Base-by-base conservation (phyloP, 64 coral and sea anemone genomes). In the Acropora yongei region DNA sequence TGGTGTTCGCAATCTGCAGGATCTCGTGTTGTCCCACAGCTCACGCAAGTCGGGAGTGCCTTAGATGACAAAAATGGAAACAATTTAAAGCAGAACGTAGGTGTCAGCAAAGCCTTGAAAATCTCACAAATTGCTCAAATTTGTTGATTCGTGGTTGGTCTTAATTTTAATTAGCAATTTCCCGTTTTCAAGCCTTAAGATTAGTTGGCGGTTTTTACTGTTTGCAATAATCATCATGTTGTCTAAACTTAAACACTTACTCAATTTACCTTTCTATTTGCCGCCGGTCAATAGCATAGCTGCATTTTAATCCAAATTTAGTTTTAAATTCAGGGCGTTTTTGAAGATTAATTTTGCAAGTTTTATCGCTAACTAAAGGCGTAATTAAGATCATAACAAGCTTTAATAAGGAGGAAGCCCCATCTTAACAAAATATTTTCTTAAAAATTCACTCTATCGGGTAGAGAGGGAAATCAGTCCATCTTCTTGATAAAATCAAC, bases 281-380 rank as follows among this genome's bases (percentile, higher is more conserved):
- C 51, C 51, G 51, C 30, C 30, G 30, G 30, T 30, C 30, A 30
- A 30, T 30, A 44, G 46, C 60, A 13, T 67, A 13, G 80, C 6
- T 6, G 60, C 41, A 83, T 17, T 83, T n/a, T 68, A 66, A 80
- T 18, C 65, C 43, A 71, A 44, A 71, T 69, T 71, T 71, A 85
- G 45, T 1, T 63, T 63, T 13, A 63, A 14, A 49, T n/a, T 69
- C 4, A 6, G 82, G 17, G 61, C 43, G 16, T 72, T 47, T 8
- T 68, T 72, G 6, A 6, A 49, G n/a, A 8, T 67, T 66, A 18
- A 30, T n/a, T 10, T 66, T 67, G 42, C 45, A 85, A 63, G 60
- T 13, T 63, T 63, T 63, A 63, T 63, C 14, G 9, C 4, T 55
- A 55, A 55, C 30, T 30, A 30, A 30, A 30, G 30, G 30, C 30